phyloP scores from a whole-genome alignment of 2,888 invertebrate species.

The Macrostomum cliftonense region DNA sequence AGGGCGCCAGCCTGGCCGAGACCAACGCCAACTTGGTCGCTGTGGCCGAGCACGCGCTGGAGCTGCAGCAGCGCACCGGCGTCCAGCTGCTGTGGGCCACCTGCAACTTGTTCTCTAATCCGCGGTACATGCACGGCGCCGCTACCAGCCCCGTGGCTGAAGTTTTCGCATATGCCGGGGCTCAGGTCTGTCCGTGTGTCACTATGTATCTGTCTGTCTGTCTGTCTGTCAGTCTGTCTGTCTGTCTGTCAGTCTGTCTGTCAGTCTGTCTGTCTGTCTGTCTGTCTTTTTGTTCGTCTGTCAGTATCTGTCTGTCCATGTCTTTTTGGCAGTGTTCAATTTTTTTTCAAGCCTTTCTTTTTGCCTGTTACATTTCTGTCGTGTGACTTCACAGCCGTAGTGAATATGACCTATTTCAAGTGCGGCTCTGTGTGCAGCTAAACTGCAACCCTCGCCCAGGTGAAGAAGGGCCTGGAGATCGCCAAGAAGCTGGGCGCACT shows the following conservation, averaged over 20 bases:
- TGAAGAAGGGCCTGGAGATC: conserved; percentile 47
- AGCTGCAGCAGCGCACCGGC: conserved; percentile 44
- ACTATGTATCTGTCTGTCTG: neutral
- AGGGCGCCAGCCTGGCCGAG: conserved; percentile 44
- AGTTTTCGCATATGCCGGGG: conserved; percentile 45
- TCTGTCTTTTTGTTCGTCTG: too few species aligned
- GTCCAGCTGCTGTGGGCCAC: conserved; percentile 48
- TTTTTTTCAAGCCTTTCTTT: too few species aligned
- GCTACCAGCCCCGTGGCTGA: conserved; percentile 46
- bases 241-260: neutral
- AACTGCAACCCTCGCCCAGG: conserved; percentile 22
- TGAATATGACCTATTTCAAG: too few species aligned
- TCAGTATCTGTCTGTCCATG: too few species aligned
- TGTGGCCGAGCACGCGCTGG: conserved; percentile 43
- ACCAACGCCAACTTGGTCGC: conserved; percentile 45
- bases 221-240: neutral
- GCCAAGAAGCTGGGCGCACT: conserved; percentile 47
- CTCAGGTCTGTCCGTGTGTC: conserved; percentile 29
- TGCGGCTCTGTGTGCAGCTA: too few species aligned
- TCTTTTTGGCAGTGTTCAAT: too few species aligned
- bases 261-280: neutral
- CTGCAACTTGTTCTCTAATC: conserved; percentile 46
- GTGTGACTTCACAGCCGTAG: too few species aligned
- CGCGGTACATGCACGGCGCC: conserved; percentile 46
- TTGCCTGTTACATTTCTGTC: too few species aligned